Percentiles rank a stretch among this genome's conserved stretches.
phyloP scores from a whole-genome alignment of 1,140 invertebrate species.

The Meteorus sp. region DNA sequence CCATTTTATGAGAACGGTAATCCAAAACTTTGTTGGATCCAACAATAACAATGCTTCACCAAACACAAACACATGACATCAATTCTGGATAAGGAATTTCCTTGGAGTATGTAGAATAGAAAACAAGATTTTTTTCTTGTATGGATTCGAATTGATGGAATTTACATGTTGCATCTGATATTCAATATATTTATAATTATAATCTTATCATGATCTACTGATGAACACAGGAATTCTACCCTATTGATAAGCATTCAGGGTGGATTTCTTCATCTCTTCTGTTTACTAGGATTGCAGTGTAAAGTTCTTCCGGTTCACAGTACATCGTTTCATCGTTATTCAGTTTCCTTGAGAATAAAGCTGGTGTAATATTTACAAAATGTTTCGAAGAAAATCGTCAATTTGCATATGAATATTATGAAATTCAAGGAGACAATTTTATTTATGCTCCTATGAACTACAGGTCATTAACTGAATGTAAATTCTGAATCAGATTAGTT shows the following conservation, averaged over 20 bases:
- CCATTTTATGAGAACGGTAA: too few species aligned
- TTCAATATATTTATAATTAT: too few species aligned
- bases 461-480: conserved; percentile 49
- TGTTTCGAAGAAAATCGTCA: conserved; percentile 51
- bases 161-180: too few species aligned
- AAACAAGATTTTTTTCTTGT: too few species aligned
- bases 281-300: not conserved
- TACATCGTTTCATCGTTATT: conserved; percentile 22
- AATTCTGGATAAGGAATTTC: too few species aligned
- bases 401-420: conserved; percentile 56
- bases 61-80: too few species aligned
- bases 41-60: too few species aligned
- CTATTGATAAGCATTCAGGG: not conserved
- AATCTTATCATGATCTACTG: too few species aligned
- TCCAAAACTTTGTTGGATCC: too few species aligned
- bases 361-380: conserved; percentile 34
- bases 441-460: conserved; percentile 55
- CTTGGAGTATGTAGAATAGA: too few species aligned
- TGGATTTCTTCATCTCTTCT: too few species aligned
- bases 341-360: conserved; percentile 32
- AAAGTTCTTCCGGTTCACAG: not conserved
- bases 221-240: not conserved
- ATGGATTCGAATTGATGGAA: too few species aligned
- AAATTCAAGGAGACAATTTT: conserved; percentile 54
- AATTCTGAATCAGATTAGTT: conserved; percentile 35